Evolutionary conservation across 2,113 vertebrate species (phyloP).

Genomic region (Sigmodon hispidus): DNA sequence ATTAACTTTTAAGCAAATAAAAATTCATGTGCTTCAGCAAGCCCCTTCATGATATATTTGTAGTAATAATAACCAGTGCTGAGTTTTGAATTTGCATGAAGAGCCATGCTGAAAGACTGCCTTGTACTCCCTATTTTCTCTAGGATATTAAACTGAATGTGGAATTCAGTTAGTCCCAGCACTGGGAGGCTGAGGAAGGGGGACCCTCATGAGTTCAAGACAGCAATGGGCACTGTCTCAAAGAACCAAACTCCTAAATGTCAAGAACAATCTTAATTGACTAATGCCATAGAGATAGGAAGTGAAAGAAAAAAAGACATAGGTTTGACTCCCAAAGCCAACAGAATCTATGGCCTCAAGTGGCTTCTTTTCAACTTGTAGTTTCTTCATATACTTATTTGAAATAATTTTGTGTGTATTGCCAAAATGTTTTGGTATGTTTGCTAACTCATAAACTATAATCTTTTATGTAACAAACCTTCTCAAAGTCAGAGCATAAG

Average conservation of each 20-base stretch:
- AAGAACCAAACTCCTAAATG: not conserved
- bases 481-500: not conserved
- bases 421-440: not conserved
- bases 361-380: not conserved
- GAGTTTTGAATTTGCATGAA: conserved; percentile 23
- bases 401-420: not conserved
- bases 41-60: not conserved
- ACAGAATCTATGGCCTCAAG: not conserved
- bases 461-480: not conserved
- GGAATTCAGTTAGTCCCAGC: not conserved
- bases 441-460: conserved; percentile 5
- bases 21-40: conserved; percentile 2
- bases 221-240: not conserved
- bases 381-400: not conserved
- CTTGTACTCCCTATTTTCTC: not conserved
- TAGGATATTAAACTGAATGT: not conserved
- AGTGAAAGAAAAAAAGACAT: not conserved
- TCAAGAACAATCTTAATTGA: not conserved
- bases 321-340: not conserved
- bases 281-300: not conserved
- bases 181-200: not conserved
- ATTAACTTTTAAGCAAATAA: conserved; percentile 27
- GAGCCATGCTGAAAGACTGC: not conserved
- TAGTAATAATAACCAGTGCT: not conserved
- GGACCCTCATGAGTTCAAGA: not conserved